These are phyloP conservation scores for Atethmia centrago DNA, from an alignment of 2,888 invertebrate genomes.

Conservation along the genomic window DNA sequence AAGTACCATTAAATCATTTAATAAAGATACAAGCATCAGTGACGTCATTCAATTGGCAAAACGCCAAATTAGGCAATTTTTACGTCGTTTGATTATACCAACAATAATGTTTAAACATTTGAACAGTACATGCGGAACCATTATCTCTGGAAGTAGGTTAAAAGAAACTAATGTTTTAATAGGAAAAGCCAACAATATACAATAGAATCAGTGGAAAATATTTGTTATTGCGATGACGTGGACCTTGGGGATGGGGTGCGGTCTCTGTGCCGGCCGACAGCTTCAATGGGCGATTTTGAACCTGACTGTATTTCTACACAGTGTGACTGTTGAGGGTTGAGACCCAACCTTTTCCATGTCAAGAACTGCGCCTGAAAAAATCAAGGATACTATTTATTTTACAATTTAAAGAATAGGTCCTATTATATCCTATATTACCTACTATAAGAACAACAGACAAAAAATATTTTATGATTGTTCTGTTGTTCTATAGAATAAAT, in stretches of 20 bases:
- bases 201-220: slow-evolving; percentile 86
- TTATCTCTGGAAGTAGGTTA: slow-evolving; percentile 78
- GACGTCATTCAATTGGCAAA: slow-evolving; percentile 62
- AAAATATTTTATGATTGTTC: background rate
- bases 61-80: slow-evolving; percentile 68
- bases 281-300: slow-evolving; percentile 40
- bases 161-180: slow-evolving; percentile 84
- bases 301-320: background rate
- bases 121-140: slow-evolving; percentile 62
- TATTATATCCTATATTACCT: background rate
- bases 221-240: slow-evolving; percentile 85
- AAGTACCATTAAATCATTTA: slow-evolving; percentile 62
- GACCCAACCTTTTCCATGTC: background rate
- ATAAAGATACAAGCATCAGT: slow-evolving; percentile 58
- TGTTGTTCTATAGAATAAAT: background rate
- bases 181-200: slow-evolving; percentile 86
- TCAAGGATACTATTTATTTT: background rate
- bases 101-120: slow-evolving; percentile 60
- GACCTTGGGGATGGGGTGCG: slow-evolving; percentile 54
- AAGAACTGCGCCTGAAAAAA: background rate
- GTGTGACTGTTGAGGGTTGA: too few species aligned
- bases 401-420: background rate
- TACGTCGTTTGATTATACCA: slow-evolving; percentile 60
- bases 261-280: slow-evolving; percentile 66
- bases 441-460: background rate